Conservation (phyloP, 2,113 vertebrate genomes). For the Aplodontia rufa region DNA sequence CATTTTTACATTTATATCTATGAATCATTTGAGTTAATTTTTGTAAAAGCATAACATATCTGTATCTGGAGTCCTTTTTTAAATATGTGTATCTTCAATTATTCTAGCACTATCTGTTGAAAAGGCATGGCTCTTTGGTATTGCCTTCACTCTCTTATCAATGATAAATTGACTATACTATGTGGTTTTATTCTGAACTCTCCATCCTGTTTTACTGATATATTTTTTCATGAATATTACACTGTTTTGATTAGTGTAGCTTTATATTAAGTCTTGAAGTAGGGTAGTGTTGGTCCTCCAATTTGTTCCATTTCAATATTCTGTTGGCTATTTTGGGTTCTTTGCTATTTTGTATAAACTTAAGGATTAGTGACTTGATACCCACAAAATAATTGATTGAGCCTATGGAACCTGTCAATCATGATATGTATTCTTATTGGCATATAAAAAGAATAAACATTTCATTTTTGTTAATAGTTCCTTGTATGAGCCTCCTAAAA, state of each 20-base stretch:
- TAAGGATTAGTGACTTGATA: no score
- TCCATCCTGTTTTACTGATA: neutral
- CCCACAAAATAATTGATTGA: no score
- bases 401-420: no score
- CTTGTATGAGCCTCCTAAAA: no score
- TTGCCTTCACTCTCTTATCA: no score
- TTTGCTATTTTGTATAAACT: no score
- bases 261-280: neutral
- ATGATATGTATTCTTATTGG: no score
- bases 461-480: no score
- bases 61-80: neutral
- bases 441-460: no score
- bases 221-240: neutral
- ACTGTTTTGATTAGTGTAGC: neutral
- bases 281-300: neutral
- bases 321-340: neutral
- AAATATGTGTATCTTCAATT: neutral
- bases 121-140: no score
- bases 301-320: neutral
- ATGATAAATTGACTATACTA: neutral
- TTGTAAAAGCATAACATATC: neutral
- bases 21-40: neutral
- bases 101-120: neutral
- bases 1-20: neutral
- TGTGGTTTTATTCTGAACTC: neutral